phyloP scores from a whole-genome alignment of 2,797 vertebrate genomes.

The Potorous gilbertii region DNA sequence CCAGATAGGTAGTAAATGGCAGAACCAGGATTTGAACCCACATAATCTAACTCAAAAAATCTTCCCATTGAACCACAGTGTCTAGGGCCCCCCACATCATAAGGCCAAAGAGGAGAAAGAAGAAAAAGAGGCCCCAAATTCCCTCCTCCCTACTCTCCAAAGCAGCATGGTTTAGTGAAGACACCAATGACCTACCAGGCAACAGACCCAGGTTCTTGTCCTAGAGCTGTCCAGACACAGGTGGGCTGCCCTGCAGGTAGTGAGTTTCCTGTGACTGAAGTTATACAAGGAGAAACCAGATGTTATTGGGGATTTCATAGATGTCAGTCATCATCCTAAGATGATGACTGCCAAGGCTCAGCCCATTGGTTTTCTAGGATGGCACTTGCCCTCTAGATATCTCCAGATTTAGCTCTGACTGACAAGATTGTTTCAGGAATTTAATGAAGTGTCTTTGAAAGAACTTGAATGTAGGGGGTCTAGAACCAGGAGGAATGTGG shows the following conservation, averaged over 20 bases:
- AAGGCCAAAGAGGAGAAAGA: not conserved
- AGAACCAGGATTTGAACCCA: too few relatives aligned
- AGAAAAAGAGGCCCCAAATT: not conserved
- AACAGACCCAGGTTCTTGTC: not conserved
- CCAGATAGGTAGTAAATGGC: too few relatives aligned
- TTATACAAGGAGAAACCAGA: not conserved
- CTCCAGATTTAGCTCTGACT: not conserved
- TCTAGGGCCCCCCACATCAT: not conserved
- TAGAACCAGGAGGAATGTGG: not conserved
- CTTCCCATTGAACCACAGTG: not conserved
- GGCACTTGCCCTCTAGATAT: not conserved
- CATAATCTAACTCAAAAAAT: not conserved
- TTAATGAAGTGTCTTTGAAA: not conserved
- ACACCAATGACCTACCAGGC: not conserved
- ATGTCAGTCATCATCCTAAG: not conserved
- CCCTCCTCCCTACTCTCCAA: not conserved
- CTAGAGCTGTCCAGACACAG: not conserved
- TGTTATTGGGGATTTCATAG: not conserved
- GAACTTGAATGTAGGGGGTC: not conserved
- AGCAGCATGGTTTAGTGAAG: not conserved
- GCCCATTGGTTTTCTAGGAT: not conserved
- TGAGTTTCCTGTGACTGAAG: not conserved
- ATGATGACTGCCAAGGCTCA: not conserved
- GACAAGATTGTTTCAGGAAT: too few relatives aligned
- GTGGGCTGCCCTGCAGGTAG: not conserved